Conservation (phyloP, 2,797 vertebrate genomes). For the Trachops cirrhosus region DNA sequence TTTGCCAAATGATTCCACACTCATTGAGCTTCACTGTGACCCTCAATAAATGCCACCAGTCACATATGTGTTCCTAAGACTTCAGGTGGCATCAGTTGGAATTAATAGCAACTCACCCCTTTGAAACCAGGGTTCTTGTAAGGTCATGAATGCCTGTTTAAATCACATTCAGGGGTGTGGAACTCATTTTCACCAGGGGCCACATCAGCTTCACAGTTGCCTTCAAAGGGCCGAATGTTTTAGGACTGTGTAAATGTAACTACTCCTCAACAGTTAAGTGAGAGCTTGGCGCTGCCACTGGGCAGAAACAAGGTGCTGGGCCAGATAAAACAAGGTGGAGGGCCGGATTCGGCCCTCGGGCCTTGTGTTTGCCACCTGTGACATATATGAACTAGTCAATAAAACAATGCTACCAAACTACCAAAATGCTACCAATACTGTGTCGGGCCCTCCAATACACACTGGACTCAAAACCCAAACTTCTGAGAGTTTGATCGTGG, state of each 20-base stretch:
- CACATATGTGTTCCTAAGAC: background rate
- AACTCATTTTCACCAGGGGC: too few species aligned
- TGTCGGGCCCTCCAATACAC: background rate
- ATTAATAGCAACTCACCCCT: background rate
- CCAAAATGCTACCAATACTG: too few species aligned
- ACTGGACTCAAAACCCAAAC: background rate
- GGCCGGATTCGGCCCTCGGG: too few species aligned
- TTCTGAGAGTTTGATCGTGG: background rate
- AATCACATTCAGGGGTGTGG: background rate
- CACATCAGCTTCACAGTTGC: too few species aligned
- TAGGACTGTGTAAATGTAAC: too few species aligned
- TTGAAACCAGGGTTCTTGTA: background rate
- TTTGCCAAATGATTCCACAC: background rate
- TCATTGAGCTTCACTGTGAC: background rate
- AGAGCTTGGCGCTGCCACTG: too few species aligned
- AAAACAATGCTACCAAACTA: background rate
- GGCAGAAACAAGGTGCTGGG: too few species aligned
- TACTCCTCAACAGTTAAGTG: too few species aligned
- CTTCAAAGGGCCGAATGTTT: too few species aligned
- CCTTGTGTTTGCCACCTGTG: too few species aligned
- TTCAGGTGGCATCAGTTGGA: background rate
- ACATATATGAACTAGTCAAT: background rate
- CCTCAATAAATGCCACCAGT: background rate
- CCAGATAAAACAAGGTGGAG: too few species aligned
- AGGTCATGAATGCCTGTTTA: background rate